phyloP scores from a whole-genome alignment of 2,888 invertebrate genomes.

The Drosophila formosana region DNA sequence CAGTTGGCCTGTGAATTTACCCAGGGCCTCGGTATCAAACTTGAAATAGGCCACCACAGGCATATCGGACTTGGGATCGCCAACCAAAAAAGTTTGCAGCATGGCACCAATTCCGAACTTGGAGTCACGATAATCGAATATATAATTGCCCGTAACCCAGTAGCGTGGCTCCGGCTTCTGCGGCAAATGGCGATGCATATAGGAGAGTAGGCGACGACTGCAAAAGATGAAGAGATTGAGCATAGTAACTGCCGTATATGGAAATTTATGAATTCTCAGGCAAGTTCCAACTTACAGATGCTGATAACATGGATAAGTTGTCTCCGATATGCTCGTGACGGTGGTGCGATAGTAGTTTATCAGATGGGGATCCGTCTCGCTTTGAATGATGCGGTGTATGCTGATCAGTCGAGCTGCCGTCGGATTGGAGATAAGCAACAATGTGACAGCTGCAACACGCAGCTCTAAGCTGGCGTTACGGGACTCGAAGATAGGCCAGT shows the following conservation, averaged over 20 bases:
- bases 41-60: slow-evolving; percentile 88
- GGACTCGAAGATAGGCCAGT: slow-evolving; percentile 90
- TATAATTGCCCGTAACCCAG: slow-evolving; percentile 90
- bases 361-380: slow-evolving; percentile 88
- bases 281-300: slow-evolving; percentile 87
- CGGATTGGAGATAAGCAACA: slow-evolving; percentile 88
- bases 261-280: not conserved
- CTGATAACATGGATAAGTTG: slow-evolving; percentile 89
- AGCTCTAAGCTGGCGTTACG: slow-evolving; percentile 89
- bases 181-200: slow-evolving; percentile 88
- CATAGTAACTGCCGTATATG: not conserved
- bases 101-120: slow-evolving; percentile 87
- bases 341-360: slow-evolving; percentile 90
- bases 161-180: slow-evolving; percentile 87
- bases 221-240: not conserved
- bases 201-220: slow-evolving; percentile 88
- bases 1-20: slow-evolving; percentile 87
- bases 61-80: slow-evolving; percentile 88
- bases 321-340: slow-evolving; percentile 88
- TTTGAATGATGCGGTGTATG: slow-evolving; percentile 89
- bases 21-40: slow-evolving; percentile 87
- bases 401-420: slow-evolving; percentile 89
- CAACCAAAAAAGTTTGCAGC: slow-evolving; percentile 88
- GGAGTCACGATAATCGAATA: slow-evolving; percentile 89
- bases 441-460: slow-evolving; percentile 88